Percentiles rank a stretch among this genome's conserved stretches.
phyloP scores from a whole-genome alignment of 2,113 vertebrate genomes.

The human (Homo sapiens) region GRCh38 chr1:209607501-209608000 shows the following conservation, averaged over 20 bases:
- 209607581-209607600: background rate
- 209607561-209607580: fast-evolving
- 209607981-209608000: background rate
- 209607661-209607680: background rate
- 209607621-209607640: background rate
- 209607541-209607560: background rate
- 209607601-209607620: background rate
- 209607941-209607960: background rate
- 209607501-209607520: background rate
- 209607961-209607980: background rate
- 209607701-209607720: background rate
- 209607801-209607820: background rate
- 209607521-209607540: background rate
- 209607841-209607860: slow-evolving; percentile 85
- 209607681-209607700: background rate
- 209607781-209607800: background rate
- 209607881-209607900: slow-evolving; percentile 97
- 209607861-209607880: slow-evolving; percentile 94
- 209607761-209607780: background rate
- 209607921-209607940: slow-evolving; percentile 97
- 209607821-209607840: background rate
- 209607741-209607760: background rate
- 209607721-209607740: background rate
- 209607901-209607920: slow-evolving; percentile 98
- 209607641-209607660: background rate